phyloP scores from a whole-genome alignment of 1,140 invertebrate species.

The Amyelois transitella region DNA sequence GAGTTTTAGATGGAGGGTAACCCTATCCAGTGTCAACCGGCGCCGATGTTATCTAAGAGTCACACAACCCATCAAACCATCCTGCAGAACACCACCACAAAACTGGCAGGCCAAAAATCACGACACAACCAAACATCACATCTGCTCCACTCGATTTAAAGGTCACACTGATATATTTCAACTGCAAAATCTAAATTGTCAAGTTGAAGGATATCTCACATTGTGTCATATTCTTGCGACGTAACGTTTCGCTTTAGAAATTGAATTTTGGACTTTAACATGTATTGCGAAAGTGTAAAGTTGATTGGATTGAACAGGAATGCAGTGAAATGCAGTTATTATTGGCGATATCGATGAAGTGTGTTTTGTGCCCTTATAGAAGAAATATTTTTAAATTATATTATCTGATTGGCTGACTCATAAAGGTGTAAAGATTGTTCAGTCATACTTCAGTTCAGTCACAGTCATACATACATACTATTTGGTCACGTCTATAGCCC shows the following conservation, averaged over 20 bases:
- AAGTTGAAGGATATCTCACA: constrained; percentile 8
- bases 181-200: neutral
- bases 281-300: neutral
- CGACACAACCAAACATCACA: neutral
- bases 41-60: constrained; percentile 3
- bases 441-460: too few species aligned
- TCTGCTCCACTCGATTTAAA: neutral
- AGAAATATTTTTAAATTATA: neutral
- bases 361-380: neutral
- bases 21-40: neutral
- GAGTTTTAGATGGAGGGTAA: neutral
- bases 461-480: too few species aligned
- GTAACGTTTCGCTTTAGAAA: neutral
- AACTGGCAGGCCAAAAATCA: neutral
- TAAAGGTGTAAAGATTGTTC: neutral
- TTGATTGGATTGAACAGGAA: neutral
- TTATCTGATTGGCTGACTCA: neutral
- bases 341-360: constrained; percentile 3
- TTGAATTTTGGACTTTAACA: constrained; percentile 1
- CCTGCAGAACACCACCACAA: neutral
- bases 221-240: constrained; percentile 6
- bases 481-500: too few species aligned
- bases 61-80: constrained; percentile 4
- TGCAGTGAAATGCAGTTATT: neutral
- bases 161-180: neutral